Base-by-base conservation (phyloP, 2,797 vertebrate species). In the Eurystomus glaucurus region DNA sequence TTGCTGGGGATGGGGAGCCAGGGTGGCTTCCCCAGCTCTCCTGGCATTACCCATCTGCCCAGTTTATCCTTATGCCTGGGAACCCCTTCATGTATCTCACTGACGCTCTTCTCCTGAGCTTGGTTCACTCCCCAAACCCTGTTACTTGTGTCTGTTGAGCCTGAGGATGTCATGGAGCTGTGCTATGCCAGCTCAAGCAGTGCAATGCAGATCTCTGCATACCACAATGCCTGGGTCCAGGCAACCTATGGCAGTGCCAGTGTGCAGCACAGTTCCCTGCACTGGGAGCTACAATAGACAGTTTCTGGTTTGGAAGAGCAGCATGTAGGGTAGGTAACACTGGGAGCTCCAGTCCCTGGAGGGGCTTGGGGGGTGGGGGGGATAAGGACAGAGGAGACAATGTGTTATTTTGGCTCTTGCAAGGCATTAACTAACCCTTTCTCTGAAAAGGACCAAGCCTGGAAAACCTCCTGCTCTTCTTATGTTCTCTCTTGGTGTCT, bases 311-410 rank as follows among this genome's bases (percentile, higher is more conserved):
- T 66, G 22, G 35, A 70, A 62, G 55, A 77, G 61, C 26, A 70
- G 45, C 4, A 1, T 22, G 31, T 31, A 45, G 33, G 29, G 60
- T 50, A 29, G 17, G 26, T 62, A 46, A 17, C 2, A 3, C 21
- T 45, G 39, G 9, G 19, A 37, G 7, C 19, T 94, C n/a, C 48
- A 35, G 35, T 20, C 22, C 39, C 39, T 57, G 37, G 16, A 70
- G 7, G 1, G 4, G 9, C 25, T 66, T 74, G 35, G 45, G 0
- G 1, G 72, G 12, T 5, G 22, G 10, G 16, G 16, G 8, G 13
- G 19, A 23, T 80, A 21, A 85, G 37, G 16, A 41, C n/a, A 37
- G 51, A 88, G 57, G n/a, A 79, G 29, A 19, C 14, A 33, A 26
- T 0, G 0, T n/a, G 43, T 37, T 52, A 4, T 85, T 85, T 88